Evolutionary conservation across 2,113 vertebrate genomes (phyloP).

Genomic region (Sciurus niger): DNA sequence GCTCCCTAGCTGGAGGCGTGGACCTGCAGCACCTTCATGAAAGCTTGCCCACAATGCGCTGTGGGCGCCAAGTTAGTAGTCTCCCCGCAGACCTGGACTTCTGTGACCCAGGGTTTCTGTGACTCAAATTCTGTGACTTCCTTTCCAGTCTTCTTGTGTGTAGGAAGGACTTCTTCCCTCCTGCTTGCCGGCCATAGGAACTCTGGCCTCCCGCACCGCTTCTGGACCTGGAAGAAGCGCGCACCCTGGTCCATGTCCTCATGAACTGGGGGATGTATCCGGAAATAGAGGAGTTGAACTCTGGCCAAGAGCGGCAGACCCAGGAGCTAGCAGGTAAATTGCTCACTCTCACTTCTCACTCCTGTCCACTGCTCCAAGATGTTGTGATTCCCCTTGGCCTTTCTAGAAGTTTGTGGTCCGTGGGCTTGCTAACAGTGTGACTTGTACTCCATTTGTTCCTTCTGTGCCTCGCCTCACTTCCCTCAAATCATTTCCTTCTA

Average conservation of each 20-base stretch:
- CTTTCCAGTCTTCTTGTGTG: not conserved
- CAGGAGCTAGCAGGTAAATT: not conserved
- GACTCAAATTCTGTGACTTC: too few relatives aligned
- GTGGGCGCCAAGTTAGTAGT: fast-evolving
- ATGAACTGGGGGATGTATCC: not conserved
- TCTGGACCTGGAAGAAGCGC: not conserved
- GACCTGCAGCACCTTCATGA: too few relatives aligned
- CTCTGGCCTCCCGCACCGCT: not conserved
- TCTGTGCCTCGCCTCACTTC: not conserved
- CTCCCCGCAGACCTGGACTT: fast-evolving
- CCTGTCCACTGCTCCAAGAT: too few relatives aligned
- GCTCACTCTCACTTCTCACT: not conserved
- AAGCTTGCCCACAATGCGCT: not conserved
- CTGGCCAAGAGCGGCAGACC: not conserved
- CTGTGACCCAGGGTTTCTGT: too few relatives aligned
- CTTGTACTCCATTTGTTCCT: not conserved
- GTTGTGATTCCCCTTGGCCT: not conserved
- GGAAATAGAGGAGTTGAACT: not conserved
- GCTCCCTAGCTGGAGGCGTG: not conserved
- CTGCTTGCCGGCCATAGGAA: too few relatives aligned
- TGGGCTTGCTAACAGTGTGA: not conserved
- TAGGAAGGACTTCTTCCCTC: not conserved
- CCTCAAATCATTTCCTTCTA: not conserved
- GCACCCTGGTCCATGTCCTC: not conserved
- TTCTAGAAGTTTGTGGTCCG: not conserved